Evolutionary conservation across 2,797 vertebrate species (phyloP).

Genomic region (Pelobates cultripes): DNA sequence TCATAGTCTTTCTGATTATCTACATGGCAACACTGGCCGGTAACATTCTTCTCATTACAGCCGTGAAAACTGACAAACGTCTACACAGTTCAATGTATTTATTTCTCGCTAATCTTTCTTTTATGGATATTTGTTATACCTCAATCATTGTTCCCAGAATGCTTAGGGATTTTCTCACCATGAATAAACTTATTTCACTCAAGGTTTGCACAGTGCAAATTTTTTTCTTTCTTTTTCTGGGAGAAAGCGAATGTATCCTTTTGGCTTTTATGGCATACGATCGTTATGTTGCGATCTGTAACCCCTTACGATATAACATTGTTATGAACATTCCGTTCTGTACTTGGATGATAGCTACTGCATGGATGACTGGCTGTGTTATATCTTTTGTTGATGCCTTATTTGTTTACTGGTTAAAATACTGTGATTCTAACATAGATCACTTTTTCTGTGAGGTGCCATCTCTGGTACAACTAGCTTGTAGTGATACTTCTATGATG

Average conservation of each 20-base stretch:
- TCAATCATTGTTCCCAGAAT: not conserved
- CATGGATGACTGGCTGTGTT: conserved; percentile 17
- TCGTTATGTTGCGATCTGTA: too few species aligned
- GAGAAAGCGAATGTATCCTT: too few species aligned
- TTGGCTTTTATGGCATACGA: too few species aligned
- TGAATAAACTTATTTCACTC: not conserved
- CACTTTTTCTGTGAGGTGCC: conserved; percentile 55
- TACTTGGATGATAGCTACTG: not conserved
- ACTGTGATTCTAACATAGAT: not conserved
- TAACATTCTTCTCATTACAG: not conserved
- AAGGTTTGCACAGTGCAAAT: not conserved
- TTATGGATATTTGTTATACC: too few species aligned
- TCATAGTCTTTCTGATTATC: not conserved
- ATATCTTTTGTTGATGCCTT: not conserved
- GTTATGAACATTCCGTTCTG: conserved; percentile 3
- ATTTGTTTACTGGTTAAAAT: not conserved
- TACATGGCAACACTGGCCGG: not conserved
- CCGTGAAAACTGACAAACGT: too few species aligned
- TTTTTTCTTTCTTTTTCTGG: conserved; percentile 9
- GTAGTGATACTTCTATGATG: not conserved
- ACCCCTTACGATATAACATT: not conserved
- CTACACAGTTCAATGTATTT: conserved; percentile 14
- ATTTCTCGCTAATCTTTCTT: too few species aligned
- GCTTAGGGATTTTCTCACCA: conserved; percentile 9
- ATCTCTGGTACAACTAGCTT: not conserved